Percentiles rank a stretch among this genome's conserved stretches.
Evolutionary conservation across 2,888 invertebrate species (phyloP).

Genomic region (Cerceris rybyensis): DNA sequence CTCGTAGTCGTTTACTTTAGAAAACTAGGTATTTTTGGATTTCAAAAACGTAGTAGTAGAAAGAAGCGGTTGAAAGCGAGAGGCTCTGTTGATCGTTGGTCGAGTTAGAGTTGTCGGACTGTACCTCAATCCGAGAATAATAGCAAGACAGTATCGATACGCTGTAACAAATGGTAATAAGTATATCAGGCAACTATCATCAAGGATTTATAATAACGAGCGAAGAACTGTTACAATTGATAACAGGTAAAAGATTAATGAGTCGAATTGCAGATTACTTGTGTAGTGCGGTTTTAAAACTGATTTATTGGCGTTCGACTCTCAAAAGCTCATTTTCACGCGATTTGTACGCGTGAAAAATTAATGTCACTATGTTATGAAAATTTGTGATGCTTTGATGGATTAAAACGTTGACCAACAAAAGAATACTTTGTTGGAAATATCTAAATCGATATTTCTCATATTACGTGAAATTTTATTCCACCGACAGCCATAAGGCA

Average conservation of each 20-base stretch:
- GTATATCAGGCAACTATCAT: slow-evolving; percentile 21
- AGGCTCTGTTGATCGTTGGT: too few species aligned
- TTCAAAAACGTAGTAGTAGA: too few species aligned
- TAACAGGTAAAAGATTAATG: slow-evolving; percentile 37
- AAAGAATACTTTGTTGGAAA: not conserved
- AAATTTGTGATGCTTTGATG: not conserved
- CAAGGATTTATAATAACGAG: slow-evolving; percentile 45
- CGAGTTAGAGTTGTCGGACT: too few species aligned
- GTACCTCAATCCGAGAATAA: too few species aligned
- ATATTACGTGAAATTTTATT: too few species aligned
- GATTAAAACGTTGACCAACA: not conserved
- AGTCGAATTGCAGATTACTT: slow-evolving; percentile 25
- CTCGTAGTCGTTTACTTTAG: too few species aligned
- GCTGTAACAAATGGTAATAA: not conserved
- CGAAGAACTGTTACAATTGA: slow-evolving; percentile 33
- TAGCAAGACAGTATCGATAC: not conserved
- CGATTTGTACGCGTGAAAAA: not conserved
- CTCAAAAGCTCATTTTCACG: not conserved
- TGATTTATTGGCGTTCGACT: slow-evolving; percentile 39
- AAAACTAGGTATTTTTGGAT: too few species aligned
- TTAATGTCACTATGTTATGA: slow-evolving; percentile 3
- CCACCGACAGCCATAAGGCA: too few species aligned
- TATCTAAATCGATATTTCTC: not conserved
- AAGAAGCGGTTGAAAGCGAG: too few species aligned
- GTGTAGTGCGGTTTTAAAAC: slow-evolving; percentile 22